These are phyloP conservation scores for Hecatera dysodea DNA, from an alignment of 2,888 invertebrate genomes.

Conservation along the genomic window DNA sequence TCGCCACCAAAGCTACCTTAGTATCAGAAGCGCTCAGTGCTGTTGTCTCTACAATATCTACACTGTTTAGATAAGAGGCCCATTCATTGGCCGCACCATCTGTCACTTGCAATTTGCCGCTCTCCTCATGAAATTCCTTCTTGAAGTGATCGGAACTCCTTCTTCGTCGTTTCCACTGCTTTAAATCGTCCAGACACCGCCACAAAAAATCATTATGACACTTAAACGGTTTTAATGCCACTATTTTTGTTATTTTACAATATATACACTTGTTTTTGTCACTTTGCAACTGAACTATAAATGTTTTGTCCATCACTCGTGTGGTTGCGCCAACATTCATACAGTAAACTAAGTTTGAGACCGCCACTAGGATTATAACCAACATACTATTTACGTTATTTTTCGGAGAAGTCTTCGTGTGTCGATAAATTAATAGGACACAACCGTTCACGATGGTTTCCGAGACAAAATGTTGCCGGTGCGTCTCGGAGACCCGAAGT, in stretches of 20 bases:
- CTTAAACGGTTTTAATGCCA: slow-evolving; percentile 71
- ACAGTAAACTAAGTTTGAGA: slow-evolving; percentile 75
- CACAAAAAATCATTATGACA: slow-evolving; percentile 78
- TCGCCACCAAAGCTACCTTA: slow-evolving; percentile 68
- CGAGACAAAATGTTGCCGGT: slow-evolving; percentile 78
- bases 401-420: slow-evolving; percentile 64
- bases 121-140: slow-evolving; percentile 48
- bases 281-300: slow-evolving; percentile 66
- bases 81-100: slow-evolving; percentile 55
- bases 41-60: slow-evolving; percentile 37
- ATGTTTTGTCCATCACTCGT: slow-evolving; percentile 61
- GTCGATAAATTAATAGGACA: slow-evolving; percentile 68
- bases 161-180: slow-evolving; percentile 85
- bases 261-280: slow-evolving; percentile 65
- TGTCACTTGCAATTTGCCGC: slow-evolving; percentile 46
- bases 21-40: slow-evolving; percentile 41
- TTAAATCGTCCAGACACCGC: slow-evolving; percentile 77
- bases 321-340: slow-evolving; percentile 71
- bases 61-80: slow-evolving; percentile 48
- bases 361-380: slow-evolving; percentile 74
- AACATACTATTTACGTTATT: slow-evolving; percentile 71
- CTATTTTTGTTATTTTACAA: slow-evolving; percentile 49
- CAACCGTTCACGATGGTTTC: slow-evolving; percentile 81
- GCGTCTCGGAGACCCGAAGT: slow-evolving; percentile 59
- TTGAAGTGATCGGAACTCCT: slow-evolving; percentile 69